Evolutionary conservation across 2,113 vertebrate species (phyloP), one percentile per base, ranked within the genome.

Genomic region (Cynoglossus semilaevis): DNA sequence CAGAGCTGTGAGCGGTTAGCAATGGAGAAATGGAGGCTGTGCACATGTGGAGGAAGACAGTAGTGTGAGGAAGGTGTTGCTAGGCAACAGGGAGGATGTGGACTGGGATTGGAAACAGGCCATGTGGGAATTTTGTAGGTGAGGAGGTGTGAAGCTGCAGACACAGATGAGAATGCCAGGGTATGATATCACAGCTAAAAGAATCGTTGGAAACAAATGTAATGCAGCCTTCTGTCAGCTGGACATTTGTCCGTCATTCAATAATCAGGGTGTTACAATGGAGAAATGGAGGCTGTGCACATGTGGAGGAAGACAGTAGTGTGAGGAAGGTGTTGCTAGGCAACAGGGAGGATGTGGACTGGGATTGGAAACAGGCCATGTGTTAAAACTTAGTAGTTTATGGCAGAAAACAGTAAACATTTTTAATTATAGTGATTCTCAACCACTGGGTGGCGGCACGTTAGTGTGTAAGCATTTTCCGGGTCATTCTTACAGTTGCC

Each of bases 291-390:
- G 61, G 29, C 18, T 12, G 59, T 41, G 15, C 14, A 63, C 36
- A 49, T 34, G 15, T 52, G 43, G 19, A 49, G 15, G 44, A 22
- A 49, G 19, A 44, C 51, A 18, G 17, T 15, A 15, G 37, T 61
- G 16, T 34, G 51, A 71, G 62, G 51, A 62, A 49, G 57, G 14
- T 10, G 65, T 81, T 69, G 74, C 78, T 66, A 80, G 50, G 74
- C 74, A 74, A 77, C 78, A 61, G n/a, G 47, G 9, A 51, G 58
- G 36, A 66, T 4, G 34, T 51, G n/a, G 42, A 50, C 37, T 58
- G 60, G 34, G 51, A 70, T 64, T 63, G 63, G 51, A 70, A 53
- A 22, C 16, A 15, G 63, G 49, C 53, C 55, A 56, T 58, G 15
- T 41, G 67, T n/a, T n/a, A n/a, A n/a, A 29, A 29, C 2, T 29